Percentiles rank a stretch among this genome's conserved stretches.
Conservation (phyloP, 64 coral and sea anemone species). For the Dendronephthya gigantea region DNA sequence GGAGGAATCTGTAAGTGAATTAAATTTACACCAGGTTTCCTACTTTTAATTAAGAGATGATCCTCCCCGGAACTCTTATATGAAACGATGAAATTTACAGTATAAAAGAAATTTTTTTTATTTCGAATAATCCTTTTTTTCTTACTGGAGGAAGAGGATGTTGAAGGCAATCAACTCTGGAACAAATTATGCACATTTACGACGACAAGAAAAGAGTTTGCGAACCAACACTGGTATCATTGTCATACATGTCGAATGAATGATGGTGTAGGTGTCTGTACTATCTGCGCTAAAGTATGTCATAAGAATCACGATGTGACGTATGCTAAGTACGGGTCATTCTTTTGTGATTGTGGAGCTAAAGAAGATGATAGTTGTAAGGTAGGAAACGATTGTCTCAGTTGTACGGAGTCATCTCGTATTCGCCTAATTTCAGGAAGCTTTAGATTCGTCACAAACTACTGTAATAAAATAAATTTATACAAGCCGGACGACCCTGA, state of each 20-base stretch:
- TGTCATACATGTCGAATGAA: conserved; percentile 99
- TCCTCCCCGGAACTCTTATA: neutral
- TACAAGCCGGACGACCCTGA: too few species aligned
- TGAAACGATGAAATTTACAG: too few species aligned
- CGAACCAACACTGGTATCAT: conserved; percentile 99
- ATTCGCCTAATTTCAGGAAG: too few species aligned
- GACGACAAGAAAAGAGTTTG: conserved; percentile 87
- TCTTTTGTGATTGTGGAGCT: conserved; percentile 96
- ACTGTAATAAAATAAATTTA: too few species aligned
- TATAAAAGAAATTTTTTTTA: too few species aligned
- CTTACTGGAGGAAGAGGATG: conserved; percentile 78
- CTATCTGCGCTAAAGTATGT: conserved; percentile 93
- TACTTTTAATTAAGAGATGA: neutral
- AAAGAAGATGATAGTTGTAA: conserved; percentile 92
- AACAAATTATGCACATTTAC: conserved; percentile 98
- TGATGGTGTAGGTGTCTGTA: conserved; percentile 91
- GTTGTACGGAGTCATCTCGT: too few species aligned
- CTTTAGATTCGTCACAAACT: too few species aligned
- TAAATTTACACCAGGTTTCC: neutral
- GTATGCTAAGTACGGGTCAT: conserved; percentile 98
- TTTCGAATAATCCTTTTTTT: neutral
- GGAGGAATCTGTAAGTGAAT: conserved; percentile 80
- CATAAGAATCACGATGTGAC: conserved; percentile 91
- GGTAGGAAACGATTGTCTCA: conserved; percentile 35
- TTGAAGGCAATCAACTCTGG: conserved; percentile 38